Conservation (phyloP, 2,113 vertebrate genomes). For the Oxyura jamaicensis region DNA sequence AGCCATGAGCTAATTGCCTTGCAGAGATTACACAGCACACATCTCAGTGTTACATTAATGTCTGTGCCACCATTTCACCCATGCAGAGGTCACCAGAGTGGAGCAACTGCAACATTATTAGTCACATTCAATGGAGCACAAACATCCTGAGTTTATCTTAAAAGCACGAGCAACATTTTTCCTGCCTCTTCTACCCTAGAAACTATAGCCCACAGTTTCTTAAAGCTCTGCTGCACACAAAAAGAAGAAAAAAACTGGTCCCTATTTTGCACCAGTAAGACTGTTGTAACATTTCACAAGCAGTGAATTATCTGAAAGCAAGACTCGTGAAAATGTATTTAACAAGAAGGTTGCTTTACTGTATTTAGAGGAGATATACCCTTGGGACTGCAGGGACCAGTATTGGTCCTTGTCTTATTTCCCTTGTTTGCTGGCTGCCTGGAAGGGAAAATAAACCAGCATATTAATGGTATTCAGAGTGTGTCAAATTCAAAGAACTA, state of each 20-base stretch:
- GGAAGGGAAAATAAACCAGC: not conserved
- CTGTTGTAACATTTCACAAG: not conserved
- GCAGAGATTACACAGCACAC: not conserved
- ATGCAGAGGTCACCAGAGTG: not conserved
- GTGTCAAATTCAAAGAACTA: not conserved
- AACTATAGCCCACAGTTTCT: not conserved
- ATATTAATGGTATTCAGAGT: accelerated
- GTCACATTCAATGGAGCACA: not conserved
- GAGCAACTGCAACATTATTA: not conserved
- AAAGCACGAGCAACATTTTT: not conserved
- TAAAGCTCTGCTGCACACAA: too few relatives aligned
- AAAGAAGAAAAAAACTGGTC: not conserved
- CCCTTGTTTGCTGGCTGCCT: not conserved
- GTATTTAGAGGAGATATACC: accelerated
- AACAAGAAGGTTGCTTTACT: not conserved
- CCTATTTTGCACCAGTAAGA: not conserved
- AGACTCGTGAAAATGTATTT: accelerated
- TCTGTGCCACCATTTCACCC: not conserved
- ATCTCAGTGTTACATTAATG: accelerated
- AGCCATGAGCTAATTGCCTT: accelerated
- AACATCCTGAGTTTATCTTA: accelerated
- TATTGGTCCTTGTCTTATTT: too few relatives aligned
- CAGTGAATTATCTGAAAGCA: accelerated
- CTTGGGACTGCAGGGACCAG: not conserved
- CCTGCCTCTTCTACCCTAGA: not conserved